Conservation (phyloP, 2,888 invertebrate genomes). For the Agonopterix heracliana region DNA sequence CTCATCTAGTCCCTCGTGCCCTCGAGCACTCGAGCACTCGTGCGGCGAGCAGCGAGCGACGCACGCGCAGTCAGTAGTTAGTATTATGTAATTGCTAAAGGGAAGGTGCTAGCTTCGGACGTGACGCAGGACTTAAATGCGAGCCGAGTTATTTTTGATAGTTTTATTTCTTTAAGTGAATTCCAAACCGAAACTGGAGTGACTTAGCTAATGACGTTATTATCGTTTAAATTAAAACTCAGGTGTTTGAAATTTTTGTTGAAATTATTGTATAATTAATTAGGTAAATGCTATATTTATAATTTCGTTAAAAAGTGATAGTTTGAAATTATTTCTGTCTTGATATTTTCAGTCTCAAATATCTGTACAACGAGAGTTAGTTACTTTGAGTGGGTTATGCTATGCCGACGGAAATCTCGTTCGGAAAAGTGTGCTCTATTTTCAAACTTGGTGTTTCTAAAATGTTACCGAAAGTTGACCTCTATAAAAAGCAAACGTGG, state of each 20-base stretch:
- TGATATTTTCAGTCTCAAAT: constrained; percentile 64
- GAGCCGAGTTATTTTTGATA: constrained; percentile 76
- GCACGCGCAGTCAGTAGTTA: constrained; percentile 69
- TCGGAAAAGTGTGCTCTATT: constrained; percentile 32
- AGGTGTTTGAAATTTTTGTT: constrained; percentile 74
- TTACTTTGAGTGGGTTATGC: constrained; percentile 43
- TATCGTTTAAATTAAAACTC: constrained; percentile 60
- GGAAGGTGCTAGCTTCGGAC: constrained; percentile 77
- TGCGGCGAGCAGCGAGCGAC: constrained; percentile 19
- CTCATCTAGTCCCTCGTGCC: constrained; percentile 20
- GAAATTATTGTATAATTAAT: constrained; percentile 75
- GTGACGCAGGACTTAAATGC: constrained; percentile 71
- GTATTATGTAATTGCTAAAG: constrained; percentile 72
- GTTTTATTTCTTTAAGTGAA: constrained; percentile 74
- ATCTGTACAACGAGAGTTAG: constrained; percentile 53
- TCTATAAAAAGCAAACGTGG: constrained; percentile 2
- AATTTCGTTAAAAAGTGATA: constrained; percentile 70
- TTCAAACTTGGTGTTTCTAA: not conserved
- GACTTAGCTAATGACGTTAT: constrained; percentile 69
- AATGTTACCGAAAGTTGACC: not conserved
- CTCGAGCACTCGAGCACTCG: constrained; percentile 25
- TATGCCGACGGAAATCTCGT: constrained; percentile 31
- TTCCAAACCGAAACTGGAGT: constrained; percentile 67
- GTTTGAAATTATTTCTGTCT: constrained; percentile 74
- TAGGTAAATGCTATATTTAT: constrained; percentile 72